Evolutionary conservation across 2,797 vertebrate genomes (phyloP), one percentile per base, ranked within the genome.

Genomic region (Sebastolobus alascanus): DNA sequence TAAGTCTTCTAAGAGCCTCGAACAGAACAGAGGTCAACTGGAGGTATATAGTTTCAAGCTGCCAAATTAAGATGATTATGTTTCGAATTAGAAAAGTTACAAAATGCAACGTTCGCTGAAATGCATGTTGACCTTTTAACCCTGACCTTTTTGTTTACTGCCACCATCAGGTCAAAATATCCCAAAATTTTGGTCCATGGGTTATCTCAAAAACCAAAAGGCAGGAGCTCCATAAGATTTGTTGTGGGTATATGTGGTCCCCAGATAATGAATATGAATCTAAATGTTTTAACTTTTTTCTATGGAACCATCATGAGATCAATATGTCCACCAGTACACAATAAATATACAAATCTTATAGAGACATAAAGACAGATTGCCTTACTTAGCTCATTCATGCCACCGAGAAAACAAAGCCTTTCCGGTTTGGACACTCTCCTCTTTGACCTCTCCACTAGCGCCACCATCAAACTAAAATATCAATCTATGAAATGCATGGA

Each of bases 11-110:
- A 3, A 68, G 3, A 60, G 64, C 31, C 54, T 68, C 16, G 0
- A 4, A 67, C 8, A 68, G 59, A 74, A 68, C 27, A 25, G 8
- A 75, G 33, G 73, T 79, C 61, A 65, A 18, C 59, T 65, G 31
- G 16, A 63, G 61, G n/a, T 31, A 20, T 31, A 20, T 25, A 37
- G 16, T 58, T 50, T 59, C 13, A 72, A 71, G 35, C 13, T 63
- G 46, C 25, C 25, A 35, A 60, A 27, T 11, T 13, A 18, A 75
- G 31, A 66, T 54, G 59, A 31, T 31, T 37, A 58, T 59, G 14
- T 35, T n/a, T 25, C 16, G 43, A 75, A 20, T 71, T 38, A 33
- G 4, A 65, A 69, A 72, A 14, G 8, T 14, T 56, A 29, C 0
- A 4, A 22, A 35, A 71, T 31, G 22, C 16, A n/a, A 29, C 6